Percentiles rank a stretch among this genome's conserved stretches.
These are phyloP conservation scores for Peromyscus melanophrys DNA, from an alignment of 2,797 vertebrate genomes.

Conservation along the genomic window DNA sequence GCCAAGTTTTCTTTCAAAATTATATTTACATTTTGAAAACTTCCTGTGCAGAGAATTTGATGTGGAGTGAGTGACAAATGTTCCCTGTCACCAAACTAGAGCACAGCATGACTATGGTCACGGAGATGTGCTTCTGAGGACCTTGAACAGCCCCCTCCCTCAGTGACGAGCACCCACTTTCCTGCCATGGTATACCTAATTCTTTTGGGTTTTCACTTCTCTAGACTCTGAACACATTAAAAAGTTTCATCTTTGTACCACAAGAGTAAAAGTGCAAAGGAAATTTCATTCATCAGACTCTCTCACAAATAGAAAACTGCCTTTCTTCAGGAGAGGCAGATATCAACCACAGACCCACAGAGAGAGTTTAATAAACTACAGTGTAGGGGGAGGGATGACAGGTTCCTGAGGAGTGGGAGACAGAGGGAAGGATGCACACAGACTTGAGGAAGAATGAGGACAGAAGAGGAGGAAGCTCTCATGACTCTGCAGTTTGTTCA, in stretches of 20 bases:
- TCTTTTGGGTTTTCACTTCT: background rate
- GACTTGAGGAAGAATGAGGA: background rate
- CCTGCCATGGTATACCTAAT: background rate
- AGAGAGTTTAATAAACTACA: background rate
- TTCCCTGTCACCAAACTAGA: background rate
- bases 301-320: background rate
- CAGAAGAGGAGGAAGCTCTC: background rate
- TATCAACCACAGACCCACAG: background rate
- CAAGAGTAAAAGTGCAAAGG: background rate
- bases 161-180: background rate
- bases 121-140: background rate
- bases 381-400: background rate
- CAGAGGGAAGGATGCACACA: background rate
- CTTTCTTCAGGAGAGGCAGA: background rate
- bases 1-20: background rate
- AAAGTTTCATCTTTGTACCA: background rate
- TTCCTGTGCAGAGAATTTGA: background rate
- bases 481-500: too few species aligned
- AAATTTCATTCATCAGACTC: background rate
- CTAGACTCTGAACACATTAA: background rate
- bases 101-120: background rate
- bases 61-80: background rate
- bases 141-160: too few species aligned
- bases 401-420: background rate
- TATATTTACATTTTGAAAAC: background rate